Evolutionary conservation across 2,888 invertebrate species (phyloP).

Genomic region (Himalopsyche kuldschensis): DNA sequence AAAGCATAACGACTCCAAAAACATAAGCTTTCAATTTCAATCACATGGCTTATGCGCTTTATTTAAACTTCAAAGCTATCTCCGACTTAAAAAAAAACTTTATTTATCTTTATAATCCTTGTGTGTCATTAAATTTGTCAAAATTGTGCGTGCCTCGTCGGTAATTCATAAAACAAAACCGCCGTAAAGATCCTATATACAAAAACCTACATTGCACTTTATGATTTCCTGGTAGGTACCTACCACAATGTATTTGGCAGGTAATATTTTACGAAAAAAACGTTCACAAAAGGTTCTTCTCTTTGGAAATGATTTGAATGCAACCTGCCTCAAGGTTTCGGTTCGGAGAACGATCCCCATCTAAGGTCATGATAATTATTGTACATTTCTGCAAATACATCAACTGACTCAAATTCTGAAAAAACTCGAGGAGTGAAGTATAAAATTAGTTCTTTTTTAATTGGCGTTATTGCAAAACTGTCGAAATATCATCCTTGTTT

Average conservation of each 20-base stretch:
- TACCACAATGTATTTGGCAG: neutral
- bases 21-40: no score
- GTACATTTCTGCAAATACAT: neutral
- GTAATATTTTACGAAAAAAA: conserved; percentile 9
- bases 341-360: neutral
- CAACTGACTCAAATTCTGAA: no score
- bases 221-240: neutral
- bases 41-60: neutral
- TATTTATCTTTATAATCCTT: neutral
- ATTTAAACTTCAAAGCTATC: neutral
- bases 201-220: neutral
- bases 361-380: conserved; percentile 3
- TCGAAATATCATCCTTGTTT: no score
- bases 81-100: neutral
- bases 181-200: neutral
- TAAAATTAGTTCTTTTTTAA: no score
- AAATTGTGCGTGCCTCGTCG: neutral
- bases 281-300: neutral
- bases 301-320: conserved; percentile 3
- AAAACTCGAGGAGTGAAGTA: no score
- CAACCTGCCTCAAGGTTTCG: neutral
- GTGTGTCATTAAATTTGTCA: no score
- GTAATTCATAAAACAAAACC: neutral
- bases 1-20: no score
- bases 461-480: no score